Evolutionary conservation across 2,113 vertebrate genomes (phyloP).

Genomic region (Terrapene triunguis): DNA sequence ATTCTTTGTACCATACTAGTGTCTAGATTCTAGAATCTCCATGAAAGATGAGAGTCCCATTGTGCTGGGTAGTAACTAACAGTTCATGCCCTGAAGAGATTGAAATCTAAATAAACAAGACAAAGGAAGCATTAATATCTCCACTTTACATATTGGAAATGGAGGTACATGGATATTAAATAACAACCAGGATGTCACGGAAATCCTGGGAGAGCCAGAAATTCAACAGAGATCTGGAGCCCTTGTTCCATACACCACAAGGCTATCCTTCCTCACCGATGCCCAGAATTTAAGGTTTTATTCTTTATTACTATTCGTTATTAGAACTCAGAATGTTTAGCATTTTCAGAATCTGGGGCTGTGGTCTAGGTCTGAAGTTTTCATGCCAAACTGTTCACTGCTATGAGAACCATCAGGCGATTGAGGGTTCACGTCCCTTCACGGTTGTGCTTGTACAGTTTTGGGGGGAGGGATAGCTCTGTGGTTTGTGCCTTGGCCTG

Average conservation of each 20-base stretch:
- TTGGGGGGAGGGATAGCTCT: no score
- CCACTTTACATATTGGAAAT: background rate
- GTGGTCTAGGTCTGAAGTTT: background rate
- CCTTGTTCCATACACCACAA: background rate
- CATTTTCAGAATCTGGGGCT: background rate
- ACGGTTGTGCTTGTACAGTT: no score
- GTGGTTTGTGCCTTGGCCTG: no score
- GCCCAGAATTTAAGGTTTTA: background rate
- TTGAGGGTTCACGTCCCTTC: no score
- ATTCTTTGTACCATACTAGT: background rate
- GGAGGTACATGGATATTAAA: background rate
- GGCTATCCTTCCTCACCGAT: background rate
- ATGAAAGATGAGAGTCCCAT: background rate
- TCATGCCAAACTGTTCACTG: accelerated
- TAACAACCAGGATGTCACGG: background rate
- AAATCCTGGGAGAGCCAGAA: background rate
- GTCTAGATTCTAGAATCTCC: background rate
- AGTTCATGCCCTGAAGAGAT: background rate
- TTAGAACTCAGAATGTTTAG: background rate
- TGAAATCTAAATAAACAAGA: background rate
- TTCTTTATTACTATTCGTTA: background rate
- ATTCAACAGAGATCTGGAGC: background rate
- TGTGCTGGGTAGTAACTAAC: background rate
- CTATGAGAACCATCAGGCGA: background rate
- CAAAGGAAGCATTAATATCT: background rate